Conservation (phyloP, 2,113 vertebrate species). For the Halichoeres trimaculatus region DNA sequence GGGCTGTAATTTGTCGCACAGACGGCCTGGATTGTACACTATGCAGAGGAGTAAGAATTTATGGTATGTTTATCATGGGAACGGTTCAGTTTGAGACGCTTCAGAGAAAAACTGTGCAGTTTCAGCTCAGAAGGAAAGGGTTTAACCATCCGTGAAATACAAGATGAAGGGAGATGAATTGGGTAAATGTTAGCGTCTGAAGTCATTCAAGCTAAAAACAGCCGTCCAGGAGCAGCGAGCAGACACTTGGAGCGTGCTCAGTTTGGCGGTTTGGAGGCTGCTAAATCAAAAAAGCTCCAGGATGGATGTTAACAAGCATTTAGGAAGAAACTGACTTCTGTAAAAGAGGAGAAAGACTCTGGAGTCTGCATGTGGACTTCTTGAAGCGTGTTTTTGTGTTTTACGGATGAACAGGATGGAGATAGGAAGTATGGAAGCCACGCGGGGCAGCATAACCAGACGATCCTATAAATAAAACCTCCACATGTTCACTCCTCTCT, state of each 20-base stretch:
- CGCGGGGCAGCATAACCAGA: constrained; percentile 60
- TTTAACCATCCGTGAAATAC: neutral
- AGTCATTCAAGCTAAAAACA: neutral
- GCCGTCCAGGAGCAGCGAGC: neutral
- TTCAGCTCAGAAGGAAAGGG: too few species aligned
- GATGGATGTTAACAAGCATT: neutral
- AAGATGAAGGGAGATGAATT: neutral
- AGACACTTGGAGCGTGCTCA: neutral
- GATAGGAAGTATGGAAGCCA: constrained; percentile 64
- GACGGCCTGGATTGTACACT: neutral
- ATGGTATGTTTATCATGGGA: neutral
- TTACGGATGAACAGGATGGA: constrained; percentile 38
- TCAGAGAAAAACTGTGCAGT: neutral
- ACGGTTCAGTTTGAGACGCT: neutral
- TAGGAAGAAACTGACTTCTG: neutral
- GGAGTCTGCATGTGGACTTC: too few species aligned
- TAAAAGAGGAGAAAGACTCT: too few species aligned
- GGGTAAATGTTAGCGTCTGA: neutral
- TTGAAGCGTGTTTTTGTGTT: constrained; percentile 19
- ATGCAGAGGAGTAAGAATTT: neutral
- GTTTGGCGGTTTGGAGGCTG: neutral
- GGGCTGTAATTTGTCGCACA: neutral
- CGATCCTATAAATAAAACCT: constrained; percentile 69
- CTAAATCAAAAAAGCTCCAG: too few species aligned
- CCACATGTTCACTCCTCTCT: constrained; percentile 50